Evolutionary conservation across 2,888 invertebrate genomes (phyloP), one percentile per base, ranked within the genome.

Genomic region (Clivina fossor): DNA sequence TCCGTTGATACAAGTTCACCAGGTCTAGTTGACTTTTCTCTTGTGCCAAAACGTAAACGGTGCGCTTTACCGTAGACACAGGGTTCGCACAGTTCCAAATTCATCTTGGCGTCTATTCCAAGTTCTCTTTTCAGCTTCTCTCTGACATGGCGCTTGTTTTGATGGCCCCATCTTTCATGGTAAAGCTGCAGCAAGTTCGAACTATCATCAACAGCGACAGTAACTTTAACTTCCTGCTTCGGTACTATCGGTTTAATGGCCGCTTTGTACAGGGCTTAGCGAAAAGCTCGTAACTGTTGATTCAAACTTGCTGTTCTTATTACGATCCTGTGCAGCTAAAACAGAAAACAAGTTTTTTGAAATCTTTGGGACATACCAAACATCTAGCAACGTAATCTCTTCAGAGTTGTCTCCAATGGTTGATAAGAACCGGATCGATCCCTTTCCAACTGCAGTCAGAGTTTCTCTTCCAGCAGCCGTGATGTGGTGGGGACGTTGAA

Each of bases 111-210:
- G 7, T 57, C 58, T 20, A 68, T 66, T 11, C 60, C 58, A 9
- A 65, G 54, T 18, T 68, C 60, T 57, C 24, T 59, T 44, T 67
- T 47, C 4, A 69, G 58, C 59, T 61, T 60, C 8, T 56, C 56
- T 60, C 60, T 66, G 11, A 70, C 63, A 51, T 69, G 62, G 1
- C 60, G 60, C 53, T 67, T 69, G 51, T 68, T 64, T 50, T 67
- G 67, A 50, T 68, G 69, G n/a, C 67, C 68, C 63, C 67, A 68
- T 51, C 66, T 63, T 57, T 66, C 65, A 57, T 66, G 64, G n/a
- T n/a, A n/a, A 51, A 66, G 67, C 2, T 66, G 48, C 48, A 66
- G 64, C 22, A 66, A n/a, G n/a, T n/a, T n/a, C n/a, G n/a, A n/a
- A n/a, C n/a, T n/a, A n/a, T n/a, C n/a, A n/a, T n/a, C n/a, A n/a